Evolutionary conservation across 1,140 invertebrate species (phyloP).

Genomic region (Penaeus chinensis): DNA sequence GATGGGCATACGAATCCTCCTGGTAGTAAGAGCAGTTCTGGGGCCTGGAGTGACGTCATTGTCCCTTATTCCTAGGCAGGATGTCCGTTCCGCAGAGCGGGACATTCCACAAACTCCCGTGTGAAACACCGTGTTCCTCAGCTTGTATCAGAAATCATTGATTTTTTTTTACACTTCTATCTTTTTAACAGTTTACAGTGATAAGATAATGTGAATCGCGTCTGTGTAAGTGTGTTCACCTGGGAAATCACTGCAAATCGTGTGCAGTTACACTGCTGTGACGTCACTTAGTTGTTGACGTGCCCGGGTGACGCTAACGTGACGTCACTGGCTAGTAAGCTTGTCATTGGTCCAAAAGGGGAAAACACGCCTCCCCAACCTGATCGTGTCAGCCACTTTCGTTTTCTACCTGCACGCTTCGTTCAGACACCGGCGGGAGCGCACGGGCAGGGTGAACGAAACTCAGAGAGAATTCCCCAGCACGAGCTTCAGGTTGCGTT

Average conservation of each 20-base stretch:
- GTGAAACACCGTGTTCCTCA: not conserved
- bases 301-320: constrained; percentile 39
- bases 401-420: constrained; percentile 44
- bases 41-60: constrained; percentile 47
- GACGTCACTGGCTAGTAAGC: constrained; percentile 38
- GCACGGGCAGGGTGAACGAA: constrained; percentile 39
- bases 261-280: not conserved
- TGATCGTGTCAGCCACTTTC: constrained; percentile 19
- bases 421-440: not conserved
- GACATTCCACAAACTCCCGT: not conserved
- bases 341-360: constrained; percentile 41
- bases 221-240: too few species aligned
- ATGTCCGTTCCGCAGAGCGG: constrained; percentile 38
- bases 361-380: constrained; percentile 44
- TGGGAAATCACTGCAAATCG: too few species aligned
- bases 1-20: too few species aligned
- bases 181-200: too few species aligned
- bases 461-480: constrained; percentile 17
- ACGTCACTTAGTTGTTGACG: constrained; percentile 52
- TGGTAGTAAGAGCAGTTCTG: constrained; percentile 34
- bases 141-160: too few species aligned
- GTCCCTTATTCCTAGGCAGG: constrained; percentile 30
- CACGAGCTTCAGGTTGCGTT: constrained; percentile 36
- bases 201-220: too few species aligned
- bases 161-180: too few species aligned